phyloP scores from a whole-genome alignment of 2,888 invertebrate genomes.

The Sthenelais limicola region DNA sequence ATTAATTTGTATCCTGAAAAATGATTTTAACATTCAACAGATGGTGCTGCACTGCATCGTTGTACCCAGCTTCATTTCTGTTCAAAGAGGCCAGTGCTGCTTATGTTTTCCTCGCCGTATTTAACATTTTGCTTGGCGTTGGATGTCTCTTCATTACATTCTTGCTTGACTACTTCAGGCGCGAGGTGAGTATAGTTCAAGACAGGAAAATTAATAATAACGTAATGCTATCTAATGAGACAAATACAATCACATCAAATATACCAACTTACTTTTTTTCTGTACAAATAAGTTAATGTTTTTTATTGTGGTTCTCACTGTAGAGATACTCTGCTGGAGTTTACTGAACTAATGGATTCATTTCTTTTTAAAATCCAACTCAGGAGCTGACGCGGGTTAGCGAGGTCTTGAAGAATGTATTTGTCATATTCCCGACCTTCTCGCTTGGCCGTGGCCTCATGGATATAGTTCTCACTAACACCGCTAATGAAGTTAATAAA shows the following conservation, averaged over 20 bases:
- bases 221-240: too few species aligned
- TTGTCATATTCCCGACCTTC: constrained; percentile 86
- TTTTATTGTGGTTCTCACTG: too few species aligned
- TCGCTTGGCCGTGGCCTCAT: constrained; percentile 84
- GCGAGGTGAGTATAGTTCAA: constrained; percentile 58
- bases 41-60: constrained; percentile 78
- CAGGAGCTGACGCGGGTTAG: constrained; percentile 20
- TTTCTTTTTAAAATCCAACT: too few species aligned
- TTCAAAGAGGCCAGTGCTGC: constrained; percentile 82
- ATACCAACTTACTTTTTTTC: too few species aligned
- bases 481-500: constrained; percentile 26
- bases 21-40: constrained; percentile 58
- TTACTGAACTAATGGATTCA: background rate
- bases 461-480: constrained; percentile 74
- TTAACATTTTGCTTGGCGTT: constrained; percentile 83
- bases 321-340: too few species aligned
- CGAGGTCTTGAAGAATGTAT: constrained; percentile 59
- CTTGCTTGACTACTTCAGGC: constrained; percentile 78
- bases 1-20: too few species aligned
- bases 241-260: too few species aligned
- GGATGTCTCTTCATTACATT: constrained; percentile 75
- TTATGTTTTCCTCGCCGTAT: constrained; percentile 84
- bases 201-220: too few species aligned
- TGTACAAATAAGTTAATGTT: too few species aligned
- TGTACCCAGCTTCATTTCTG: constrained; percentile 81